A percentile compares a stretch with the other conserved stretches of the same genome.
Conservation (phyloP, 2,797 vertebrate genomes). For the Linurgus olivaceus region DNA sequence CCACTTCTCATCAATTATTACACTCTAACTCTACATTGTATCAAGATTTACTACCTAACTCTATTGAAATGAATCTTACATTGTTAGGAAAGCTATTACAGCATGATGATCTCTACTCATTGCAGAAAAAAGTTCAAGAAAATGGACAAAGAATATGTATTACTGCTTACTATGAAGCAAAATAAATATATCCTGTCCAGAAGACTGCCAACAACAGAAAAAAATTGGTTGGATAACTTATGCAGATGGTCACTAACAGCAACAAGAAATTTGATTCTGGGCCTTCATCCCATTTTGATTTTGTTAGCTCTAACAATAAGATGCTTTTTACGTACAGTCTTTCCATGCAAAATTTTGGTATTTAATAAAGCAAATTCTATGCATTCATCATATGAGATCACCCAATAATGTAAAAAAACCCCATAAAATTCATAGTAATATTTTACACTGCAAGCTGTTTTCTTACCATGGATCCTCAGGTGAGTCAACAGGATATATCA, state of each 20-base stretch:
- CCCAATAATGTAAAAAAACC: not conserved
- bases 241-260: not conserved
- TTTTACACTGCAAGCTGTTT: not conserved
- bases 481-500: not conserved
- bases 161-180: not conserved
- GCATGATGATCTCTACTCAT: not conserved
- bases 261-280: not conserved
- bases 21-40: not conserved
- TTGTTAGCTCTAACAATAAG: not conserved
- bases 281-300: not conserved
- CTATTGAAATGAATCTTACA: not conserved
- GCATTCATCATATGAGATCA: not conserved
- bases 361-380: not conserved
- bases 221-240: not conserved
- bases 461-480: not conserved
- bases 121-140: not conserved
- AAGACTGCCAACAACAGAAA: not conserved
- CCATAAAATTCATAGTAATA: not conserved
- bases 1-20: not conserved
- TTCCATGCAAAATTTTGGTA: not conserved
- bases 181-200: not conserved
- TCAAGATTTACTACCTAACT: not conserved
- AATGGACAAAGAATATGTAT: not conserved
- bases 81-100: not conserved
- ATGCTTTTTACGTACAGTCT: not conserved